phyloP scores from a whole-genome alignment of 2,113 vertebrate species.

The Chaetodon auriga region DNA sequence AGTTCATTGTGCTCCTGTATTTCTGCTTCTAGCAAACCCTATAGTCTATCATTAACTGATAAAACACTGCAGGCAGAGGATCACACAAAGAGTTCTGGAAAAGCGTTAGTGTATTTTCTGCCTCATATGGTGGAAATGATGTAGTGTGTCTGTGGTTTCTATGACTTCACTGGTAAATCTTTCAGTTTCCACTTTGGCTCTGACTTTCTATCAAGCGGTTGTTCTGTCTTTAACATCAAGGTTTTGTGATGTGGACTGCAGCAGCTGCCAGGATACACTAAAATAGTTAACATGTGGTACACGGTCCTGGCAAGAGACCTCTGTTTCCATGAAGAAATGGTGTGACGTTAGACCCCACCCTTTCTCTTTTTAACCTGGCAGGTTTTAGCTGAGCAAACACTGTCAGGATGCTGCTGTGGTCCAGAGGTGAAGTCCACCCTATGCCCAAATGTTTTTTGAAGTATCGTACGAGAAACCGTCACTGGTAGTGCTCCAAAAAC shows the following conservation, averaged over 20 bases:
- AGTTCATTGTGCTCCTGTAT: conserved; percentile 16
- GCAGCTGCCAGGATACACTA: conserved; percentile 37
- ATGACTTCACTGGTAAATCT: conserved; percentile 31
- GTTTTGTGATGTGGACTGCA: background rate
- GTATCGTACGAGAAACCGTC: conserved; percentile 9
- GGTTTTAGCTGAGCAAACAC: conserved; percentile 19
- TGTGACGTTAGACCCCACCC: conserved; percentile 42
- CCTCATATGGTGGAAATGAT: conserved; percentile 9
- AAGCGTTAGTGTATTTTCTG: conserved; percentile 20
- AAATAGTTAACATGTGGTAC: conserved; percentile 2
- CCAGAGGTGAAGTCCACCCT: conserved; percentile 38
- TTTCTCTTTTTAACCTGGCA: conserved; percentile 41
- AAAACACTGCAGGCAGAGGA: background rate
- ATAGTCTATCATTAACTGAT: background rate
- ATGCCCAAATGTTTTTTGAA: conserved; percentile 29
- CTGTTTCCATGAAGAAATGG: conserved; percentile 44
- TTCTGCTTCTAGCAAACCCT: conserved; percentile 6
- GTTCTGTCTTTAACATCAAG: conserved; percentile 24
- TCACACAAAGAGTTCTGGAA: background rate
- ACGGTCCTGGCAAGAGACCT: conserved; percentile 25
- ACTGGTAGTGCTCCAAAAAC: conserved; percentile 34
- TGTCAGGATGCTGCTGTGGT: conserved; percentile 39
- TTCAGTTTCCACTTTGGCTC: conserved; percentile 29
- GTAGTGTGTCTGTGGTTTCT: conserved; percentile 42
- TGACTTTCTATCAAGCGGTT: conserved; percentile 6